Base-by-base conservation (phyloP, 2,797 vertebrate species). In the Sphaeramia orbicularis region DNA sequence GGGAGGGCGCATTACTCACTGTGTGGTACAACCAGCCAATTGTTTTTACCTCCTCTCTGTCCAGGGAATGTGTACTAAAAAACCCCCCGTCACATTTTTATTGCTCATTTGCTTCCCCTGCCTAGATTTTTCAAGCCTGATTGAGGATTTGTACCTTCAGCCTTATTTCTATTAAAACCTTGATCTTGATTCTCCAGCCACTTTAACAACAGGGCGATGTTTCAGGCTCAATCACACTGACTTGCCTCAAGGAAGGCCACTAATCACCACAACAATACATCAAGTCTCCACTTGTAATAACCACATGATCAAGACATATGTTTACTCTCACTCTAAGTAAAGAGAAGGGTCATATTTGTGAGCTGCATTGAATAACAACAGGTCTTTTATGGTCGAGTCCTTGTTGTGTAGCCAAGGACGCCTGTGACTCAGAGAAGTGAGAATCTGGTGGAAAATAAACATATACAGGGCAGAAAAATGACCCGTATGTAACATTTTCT, bases 11-110 rank as follows among this genome's bases (percentile, higher is more conserved):
- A 79, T 84, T 78, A 65, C 65, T 82, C 78, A 78, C 81, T 77
- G 84, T 66, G 67, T 74, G 53, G 68, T 72, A 51, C 57, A 69
- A 83, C 72, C 61, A 73, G 67, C 60, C 62, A 68, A 44, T 76
- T 27, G 27, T 24, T 24, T 24, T 27, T 27, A 27, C 65, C 71
- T 71, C 9, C 50, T 58, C 43, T 64, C 52, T 53, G 42, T 70
- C 40, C 44, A 7, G 76, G 71, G 64, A 73, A 42, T 82, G 76
- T 51, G 16, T 71, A 60, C 40, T 5, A 15, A 57, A 65, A 73
- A 78, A 37, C 32, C 51, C 76, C 32, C 71, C 1, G 6, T 77
- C 49, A 54, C 61, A 56, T 49, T 57, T 37, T 30, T 40, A 35
- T 66, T 74, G 71, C 24, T 59, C 57, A 32, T 78, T 73, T 1